phyloP scores from a whole-genome alignment of 2,888 invertebrate genomes.

The Nemurella pictetii region DNA sequence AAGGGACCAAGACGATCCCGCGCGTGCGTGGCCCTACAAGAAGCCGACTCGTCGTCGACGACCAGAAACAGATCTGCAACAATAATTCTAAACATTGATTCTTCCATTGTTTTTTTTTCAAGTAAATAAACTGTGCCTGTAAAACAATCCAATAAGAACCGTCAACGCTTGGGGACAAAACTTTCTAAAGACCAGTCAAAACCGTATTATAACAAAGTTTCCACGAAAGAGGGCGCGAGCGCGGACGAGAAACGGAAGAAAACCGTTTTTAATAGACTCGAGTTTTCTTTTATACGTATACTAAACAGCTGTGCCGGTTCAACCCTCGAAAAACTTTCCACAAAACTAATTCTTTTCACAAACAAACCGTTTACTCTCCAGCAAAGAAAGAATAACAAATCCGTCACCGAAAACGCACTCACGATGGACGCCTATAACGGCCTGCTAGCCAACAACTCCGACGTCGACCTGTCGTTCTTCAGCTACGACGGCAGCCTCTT shows the following conservation, averaged over 20 bases:
- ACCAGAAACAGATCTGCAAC: slow-evolving; percentile 11
- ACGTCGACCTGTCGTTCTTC: slow-evolving; percentile 27
- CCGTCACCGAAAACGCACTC: slow-evolving; percentile 31
- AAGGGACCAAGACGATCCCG: not conserved
- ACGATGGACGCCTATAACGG: slow-evolving; percentile 39
- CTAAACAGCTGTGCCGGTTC: slow-evolving; percentile 14
- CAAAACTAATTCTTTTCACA: not conserved
- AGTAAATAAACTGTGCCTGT: not conserved
- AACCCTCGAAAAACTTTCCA: not conserved
- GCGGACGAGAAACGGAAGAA: not conserved
- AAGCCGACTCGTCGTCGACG: not conserved
- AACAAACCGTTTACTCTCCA: not conserved
- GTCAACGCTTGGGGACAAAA: not conserved
- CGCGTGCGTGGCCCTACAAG: no score
- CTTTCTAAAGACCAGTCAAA: not conserved
- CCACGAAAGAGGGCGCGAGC: not conserved
- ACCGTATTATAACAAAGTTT: slow-evolving; percentile 5
- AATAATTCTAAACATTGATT: slow-evolving; percentile 19
- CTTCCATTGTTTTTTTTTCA: slow-evolving; percentile 7
- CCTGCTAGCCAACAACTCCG: slow-evolving; percentile 14
- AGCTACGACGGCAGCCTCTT: slow-evolving; percentile 20
- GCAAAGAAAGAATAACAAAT: not conserved
- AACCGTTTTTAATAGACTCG: slow-evolving; percentile 14
- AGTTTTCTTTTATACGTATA: not conserved
- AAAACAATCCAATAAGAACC: not conserved